A percentile compares a stretch with the other conserved stretches of the same genome.
These are phyloP conservation scores for Petrocephalus sullivani DNA, from an alignment of 2,797 vertebrate species.

Conservation along the genomic window DNA sequence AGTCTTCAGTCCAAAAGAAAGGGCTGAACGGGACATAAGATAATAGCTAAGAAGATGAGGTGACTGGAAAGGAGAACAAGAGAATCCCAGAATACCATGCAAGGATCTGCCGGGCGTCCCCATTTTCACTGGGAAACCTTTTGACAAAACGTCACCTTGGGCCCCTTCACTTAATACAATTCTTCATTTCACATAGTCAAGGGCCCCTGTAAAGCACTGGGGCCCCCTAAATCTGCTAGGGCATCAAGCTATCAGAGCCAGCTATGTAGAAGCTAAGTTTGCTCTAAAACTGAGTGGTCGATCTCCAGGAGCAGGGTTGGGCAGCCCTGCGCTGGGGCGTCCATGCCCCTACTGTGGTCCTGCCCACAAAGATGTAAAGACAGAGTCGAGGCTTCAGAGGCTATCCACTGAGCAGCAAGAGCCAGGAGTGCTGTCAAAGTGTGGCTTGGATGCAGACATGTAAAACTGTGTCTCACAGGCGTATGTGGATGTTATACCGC, in stretches of 20 bases:
- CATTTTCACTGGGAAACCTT: not conserved
- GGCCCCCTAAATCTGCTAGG: not conserved
- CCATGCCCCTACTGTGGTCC: not conserved
- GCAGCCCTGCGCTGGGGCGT: not conserved
- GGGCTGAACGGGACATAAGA: not conserved
- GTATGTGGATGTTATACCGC: constrained; percentile 4
- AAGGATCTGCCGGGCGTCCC: not conserved
- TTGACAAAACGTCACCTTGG: not conserved
- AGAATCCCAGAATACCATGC: not conserved
- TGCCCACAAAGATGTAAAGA: not conserved
- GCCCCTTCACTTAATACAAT: not conserved
- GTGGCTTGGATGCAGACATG: not conserved
- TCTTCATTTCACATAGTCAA: not conserved
- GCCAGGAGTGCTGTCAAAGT: not conserved
- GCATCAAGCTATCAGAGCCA: no score
- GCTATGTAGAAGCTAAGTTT: not conserved
- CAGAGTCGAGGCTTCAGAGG: not conserved
- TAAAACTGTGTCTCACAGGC: constrained; percentile 4
- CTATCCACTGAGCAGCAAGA: not conserved
- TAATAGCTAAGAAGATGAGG: not conserved
- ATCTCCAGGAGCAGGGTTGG: no score
- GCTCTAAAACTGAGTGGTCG: not conserved
- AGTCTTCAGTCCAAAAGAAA: not conserved
- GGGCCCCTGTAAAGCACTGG: not conserved
- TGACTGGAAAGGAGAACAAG: not conserved